Conservation (phyloP, 2,888 invertebrate species). For the Dasypogon diadema region DNA sequence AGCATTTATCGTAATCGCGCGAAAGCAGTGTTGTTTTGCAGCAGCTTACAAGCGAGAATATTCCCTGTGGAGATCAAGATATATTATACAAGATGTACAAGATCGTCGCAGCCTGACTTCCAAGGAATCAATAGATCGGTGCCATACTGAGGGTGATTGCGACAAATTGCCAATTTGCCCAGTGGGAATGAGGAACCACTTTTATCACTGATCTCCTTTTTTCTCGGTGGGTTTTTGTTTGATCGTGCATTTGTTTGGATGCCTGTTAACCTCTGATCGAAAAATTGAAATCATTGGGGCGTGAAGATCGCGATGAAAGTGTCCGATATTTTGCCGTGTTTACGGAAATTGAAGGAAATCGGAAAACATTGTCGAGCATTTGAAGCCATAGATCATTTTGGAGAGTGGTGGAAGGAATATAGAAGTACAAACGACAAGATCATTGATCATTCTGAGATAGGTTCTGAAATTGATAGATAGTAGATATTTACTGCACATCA, state of each 20-base stretch:
- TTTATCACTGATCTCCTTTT: not conserved
- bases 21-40: not conserved
- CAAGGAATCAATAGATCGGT: constrained; percentile 1
- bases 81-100: not conserved
- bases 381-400: no score
- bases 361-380: no score
- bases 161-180: constrained; percentile 44
- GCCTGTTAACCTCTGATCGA: constrained; percentile 33
- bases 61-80: constrained; percentile 45
- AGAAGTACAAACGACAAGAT: no score
- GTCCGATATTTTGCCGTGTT: no score
- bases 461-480: no score
- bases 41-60: constrained; percentile 11
- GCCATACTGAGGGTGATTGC: constrained; percentile 40
- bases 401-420: no score
- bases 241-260: not conserved
- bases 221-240: not conserved
- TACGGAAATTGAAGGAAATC: no score
- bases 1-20: constrained; percentile 11
- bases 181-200: constrained; percentile 6
- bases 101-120: not conserved
- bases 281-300: constrained; percentile 22
- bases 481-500: no score
- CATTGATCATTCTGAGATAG: no score
- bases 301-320: constrained; percentile 34